Base-by-base conservation (phyloP, 2,113 vertebrate genomes). In the Xenopus laevis region DNA sequence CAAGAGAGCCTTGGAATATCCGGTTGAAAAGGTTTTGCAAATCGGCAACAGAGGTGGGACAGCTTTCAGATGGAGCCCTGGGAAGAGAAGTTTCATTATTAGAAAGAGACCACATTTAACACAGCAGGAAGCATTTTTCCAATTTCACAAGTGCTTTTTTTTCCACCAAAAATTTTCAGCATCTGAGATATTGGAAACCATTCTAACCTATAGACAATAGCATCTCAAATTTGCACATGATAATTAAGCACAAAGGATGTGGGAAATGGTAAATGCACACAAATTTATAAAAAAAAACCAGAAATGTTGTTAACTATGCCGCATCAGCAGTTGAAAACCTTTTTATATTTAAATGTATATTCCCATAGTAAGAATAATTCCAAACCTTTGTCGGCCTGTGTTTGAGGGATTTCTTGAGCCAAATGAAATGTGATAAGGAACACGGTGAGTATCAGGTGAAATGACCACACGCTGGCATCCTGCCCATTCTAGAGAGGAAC, bases 381-480 rank as follows among this genome's bases (percentile, higher is more conserved):
- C 85, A 17, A 81, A 96, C 94, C 94, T 94, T 79, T 94, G 93
- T 47, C 95, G 89, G 68, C 89, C 82, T 64, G 89, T 44, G 46
- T 80, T 85, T 78, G 84, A 87, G 62, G 89, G 83, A 66, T 88
- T 88, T 83, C 95, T 89, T 5, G 95, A 86, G 57, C 95, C 95
- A 61, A 96, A 96, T 65, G 94, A 96, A 85, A 98, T 95, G 85
- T 97, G 96, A 83, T 96, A 98, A 64, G 94, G 95, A 70, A 96
- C 96, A 1, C 92, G 92, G 59, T 98, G 96, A 1, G 94, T 97
- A 84, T 98, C 95, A 0, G 96, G 95, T 23, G 94, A 93, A 79
- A 98, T 98, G 40, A 89, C 86, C 66, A 98, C 95, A 71, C 93
- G 88, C 80, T 98, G 96, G 79, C 95, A 97, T 55, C 95, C 96